phyloP scores from a whole-genome alignment of 2,888 invertebrate genomes.

The Trichogramma dendrolimi region DNA sequence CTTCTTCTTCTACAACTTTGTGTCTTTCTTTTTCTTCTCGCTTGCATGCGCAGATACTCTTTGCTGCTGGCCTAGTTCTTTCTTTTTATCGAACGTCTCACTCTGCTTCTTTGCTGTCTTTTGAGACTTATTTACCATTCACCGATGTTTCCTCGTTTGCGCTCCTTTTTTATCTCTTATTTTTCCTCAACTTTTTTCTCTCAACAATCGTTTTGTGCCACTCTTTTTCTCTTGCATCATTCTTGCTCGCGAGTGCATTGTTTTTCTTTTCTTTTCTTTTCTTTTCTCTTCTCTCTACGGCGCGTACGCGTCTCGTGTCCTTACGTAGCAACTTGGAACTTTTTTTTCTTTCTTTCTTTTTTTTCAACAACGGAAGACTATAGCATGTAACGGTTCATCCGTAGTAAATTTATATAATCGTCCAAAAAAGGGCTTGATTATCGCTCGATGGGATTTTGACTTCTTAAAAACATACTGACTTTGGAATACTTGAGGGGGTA shows the following conservation, averaged over 20 bases:
- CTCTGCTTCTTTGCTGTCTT: neutral
- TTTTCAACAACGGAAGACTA: conserved; percentile 11
- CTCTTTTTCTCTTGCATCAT: conserved; percentile 11
- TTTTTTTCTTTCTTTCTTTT: conserved; percentile 6
- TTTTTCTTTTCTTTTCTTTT: conserved; percentile 2
- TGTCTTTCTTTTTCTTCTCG: neutral
- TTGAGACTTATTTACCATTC: conserved; percentile 7
- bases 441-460: too few relatives aligned
- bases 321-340: conserved; percentile 8
- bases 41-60: conserved; percentile 11
- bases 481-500: too few relatives aligned
- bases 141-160: conserved; percentile 14
- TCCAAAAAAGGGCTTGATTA: too few relatives aligned
- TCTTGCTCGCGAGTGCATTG: conserved; percentile 2
- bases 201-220: conserved; percentile 23
- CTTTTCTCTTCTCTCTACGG: conserved; percentile 19
- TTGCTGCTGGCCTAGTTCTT: conserved; percentile 18
- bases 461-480: too few relatives aligned
- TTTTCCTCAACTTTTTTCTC: conserved; percentile 22
- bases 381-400: conserved; percentile 3
- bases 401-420: too few relatives aligned
- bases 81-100: neutral
- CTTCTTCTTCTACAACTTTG: neutral
- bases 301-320: neutral
- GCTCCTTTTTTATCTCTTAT: conserved; percentile 21